These are phyloP conservation scores for Neoseiulus cucumeris DNA, from an alignment of 1,140 invertebrate species.

Conservation along the genomic window DNA sequence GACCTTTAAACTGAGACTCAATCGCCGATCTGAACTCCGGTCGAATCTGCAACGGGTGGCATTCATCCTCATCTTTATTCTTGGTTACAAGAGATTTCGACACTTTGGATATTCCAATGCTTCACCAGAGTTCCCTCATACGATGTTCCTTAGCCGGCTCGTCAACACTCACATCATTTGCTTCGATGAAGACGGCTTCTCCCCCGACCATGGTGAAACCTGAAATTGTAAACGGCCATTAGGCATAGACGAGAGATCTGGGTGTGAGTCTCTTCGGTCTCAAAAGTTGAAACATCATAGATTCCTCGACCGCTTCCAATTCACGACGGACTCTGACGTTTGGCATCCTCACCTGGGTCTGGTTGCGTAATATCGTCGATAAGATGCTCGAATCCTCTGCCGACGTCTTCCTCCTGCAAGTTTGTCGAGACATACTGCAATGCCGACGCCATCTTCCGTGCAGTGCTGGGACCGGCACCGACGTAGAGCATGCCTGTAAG, in stretches of 20 bases:
- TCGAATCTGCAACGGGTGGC: too few relatives aligned
- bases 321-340: too few relatives aligned
- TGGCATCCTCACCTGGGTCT: not conserved
- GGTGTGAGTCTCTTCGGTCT: too few relatives aligned
- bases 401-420: not conserved
- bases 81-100: too few relatives aligned
- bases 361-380: not conserved
- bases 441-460: not conserved
- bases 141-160: too few relatives aligned
- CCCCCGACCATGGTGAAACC: constrained; percentile 1
- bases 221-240: not conserved
- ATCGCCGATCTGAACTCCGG: too few relatives aligned
- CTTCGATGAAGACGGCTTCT: constrained; percentile 5
- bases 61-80: too few relatives aligned
- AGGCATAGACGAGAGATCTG: too few relatives aligned
- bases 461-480: constrained; percentile 6
- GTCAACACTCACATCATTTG: not conserved
- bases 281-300: too few relatives aligned
- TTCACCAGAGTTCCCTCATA: too few relatives aligned
- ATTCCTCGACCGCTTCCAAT: too few relatives aligned
- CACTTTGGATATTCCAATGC: too few relatives aligned
- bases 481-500: not conserved
- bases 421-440: not conserved
- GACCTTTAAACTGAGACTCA: not conserved
- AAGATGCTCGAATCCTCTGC: not conserved